Evolutionary conservation across 2,797 vertebrate genomes (phyloP), one percentile per base, ranked within the genome.

Genomic region (Gymnopithys bicolor): DNA sequence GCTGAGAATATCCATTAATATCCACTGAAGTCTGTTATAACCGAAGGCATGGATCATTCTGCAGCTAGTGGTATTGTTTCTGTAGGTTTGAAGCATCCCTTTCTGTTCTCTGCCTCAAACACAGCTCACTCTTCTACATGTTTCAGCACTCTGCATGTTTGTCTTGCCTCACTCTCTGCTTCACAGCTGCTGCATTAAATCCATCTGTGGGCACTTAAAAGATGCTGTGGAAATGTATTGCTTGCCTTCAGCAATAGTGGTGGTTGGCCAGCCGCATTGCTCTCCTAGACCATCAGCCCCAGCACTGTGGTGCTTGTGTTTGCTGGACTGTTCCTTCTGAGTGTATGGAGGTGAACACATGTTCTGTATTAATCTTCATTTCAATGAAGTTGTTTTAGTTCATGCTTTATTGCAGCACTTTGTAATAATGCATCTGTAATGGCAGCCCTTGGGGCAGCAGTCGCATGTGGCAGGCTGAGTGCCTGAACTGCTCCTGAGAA

Each of bases 381-480:
- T 97, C 98, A 98, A 96, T 97, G 97, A 97, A 98, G 97, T 98
- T 98, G 98, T 98, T 98, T 97, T 97, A 98, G 97, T 97, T 97
- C 95, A 93, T 98, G 97, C 97, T 98, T 98, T 98, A 98, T 98
- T 98, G 97, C 92, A 48, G 97, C 37, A 53, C 97, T 98, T 98
- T 98, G 97, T 97, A 98, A 98, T 98, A 98, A 98, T 97, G 97
- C 97, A 97, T 98, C 97, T 96, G 97, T 98, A 98, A 98, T 95
- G 93, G 97, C 96, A 98, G 97, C 98, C 98, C 97, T 94, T 96
- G 97, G 97, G 98, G 97, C 97, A 97, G 95, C 97, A 96, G 96
- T 98, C 91, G 81, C 96, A 96, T 98, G 98, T 97, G 97, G 97
- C 97, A 98, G 97, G 96, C 97, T 97, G 97, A 97, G 97, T 97